Base-by-base conservation (phyloP, 2,888 invertebrate genomes). In the Watsonalla cultraria region DNA sequence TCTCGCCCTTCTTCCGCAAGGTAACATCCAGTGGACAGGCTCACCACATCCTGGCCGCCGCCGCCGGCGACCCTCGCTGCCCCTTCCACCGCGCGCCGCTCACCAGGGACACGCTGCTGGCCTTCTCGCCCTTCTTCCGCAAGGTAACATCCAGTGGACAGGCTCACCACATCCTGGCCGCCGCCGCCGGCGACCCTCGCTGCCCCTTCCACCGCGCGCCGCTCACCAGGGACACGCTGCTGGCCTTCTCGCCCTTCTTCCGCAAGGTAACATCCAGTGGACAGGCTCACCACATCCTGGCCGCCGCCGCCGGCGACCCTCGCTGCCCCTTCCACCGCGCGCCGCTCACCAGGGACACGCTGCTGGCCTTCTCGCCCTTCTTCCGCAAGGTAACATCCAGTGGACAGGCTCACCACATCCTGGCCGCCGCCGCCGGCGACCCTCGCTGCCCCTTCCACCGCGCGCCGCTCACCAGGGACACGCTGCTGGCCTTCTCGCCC, bases 1-100 rank as follows among this genome's bases (percentile, higher is more conserved):
- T 96, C 86, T 95, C 96, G 72, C 93, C 92, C 51, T 97, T 96
- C 82, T 91, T 97, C 63, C 93, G 95, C 6, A n/a, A n/a, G n/a
- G n/a, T n/a, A n/a, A n/a, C n/a, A n/a, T n/a, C n/a, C n/a, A n/a
- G n/a, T n/a, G n/a, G n/a, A n/a, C n/a, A n/a, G n/a, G n/a, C n/a
- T n/a, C n/a, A n/a, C n/a, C 92, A 94, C 42, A 86, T 97, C 65
- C 92, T 97, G 60, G 91, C 94, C 51, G 93, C 92, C 13, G 96
- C 95, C 81, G 92, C 94, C 48, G 90, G 92, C 56, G 93, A 96
- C 79, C 92, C 93, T 8, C 92, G 93, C 69, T 95, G 95, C 70
- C 94, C 95, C 47, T 92, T 97, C 68, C 88, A 92, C 77, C 84
- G 84, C 55, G 86, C 89, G 61, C 90, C 92, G 45, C 91, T 94